These are phyloP conservation scores for Brenthis daphne DNA, from an alignment of 2,888 invertebrate genomes.

Conservation along the genomic window DNA sequence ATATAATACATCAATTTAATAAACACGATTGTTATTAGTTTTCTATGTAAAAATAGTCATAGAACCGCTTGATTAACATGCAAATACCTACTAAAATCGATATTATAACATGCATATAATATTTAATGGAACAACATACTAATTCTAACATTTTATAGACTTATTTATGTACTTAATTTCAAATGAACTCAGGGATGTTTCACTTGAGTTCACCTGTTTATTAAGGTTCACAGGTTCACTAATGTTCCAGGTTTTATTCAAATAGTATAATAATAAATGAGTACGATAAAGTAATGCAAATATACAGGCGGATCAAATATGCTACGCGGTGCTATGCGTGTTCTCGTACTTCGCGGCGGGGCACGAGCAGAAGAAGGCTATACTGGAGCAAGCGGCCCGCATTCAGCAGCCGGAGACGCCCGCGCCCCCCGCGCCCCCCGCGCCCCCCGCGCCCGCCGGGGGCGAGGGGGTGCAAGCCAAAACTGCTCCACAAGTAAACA, in stretches of 20 bases:
- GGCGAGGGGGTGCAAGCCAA: too few relatives aligned
- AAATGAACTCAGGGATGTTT: not conserved
- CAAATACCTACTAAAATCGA: not conserved
- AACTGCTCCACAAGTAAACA: too few relatives aligned
- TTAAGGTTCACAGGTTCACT: too few relatives aligned
- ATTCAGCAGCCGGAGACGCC: slow-evolving; percentile 53
- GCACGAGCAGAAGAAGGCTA: slow-evolving; percentile 86
- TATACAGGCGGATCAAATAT: slow-evolving; percentile 97
- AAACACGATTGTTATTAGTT: not conserved
- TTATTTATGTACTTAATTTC: not conserved
- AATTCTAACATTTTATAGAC: not conserved
- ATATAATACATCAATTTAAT: not conserved
- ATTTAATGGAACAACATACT: not conserved
- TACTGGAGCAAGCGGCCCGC: slow-evolving; percentile 74
- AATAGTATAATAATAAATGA: too few relatives aligned
- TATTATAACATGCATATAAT: not conserved
- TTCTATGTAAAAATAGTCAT: slow-evolving; percentile 1
- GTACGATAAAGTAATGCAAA: not conserved
- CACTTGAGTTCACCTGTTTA: not conserved
- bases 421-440: not conserved
- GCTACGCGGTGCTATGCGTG: slow-evolving; percentile 99
- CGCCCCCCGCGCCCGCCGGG: too few relatives aligned
- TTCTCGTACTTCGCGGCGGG: slow-evolving; percentile 99
- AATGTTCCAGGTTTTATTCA: too few relatives aligned
- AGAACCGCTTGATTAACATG: slow-evolving; percentile 3